Percentiles rank a stretch among this genome's conserved stretches.
phyloP scores from a whole-genome alignment of 2,888 invertebrate genomes.

The Augochlorella aurata region DNA sequence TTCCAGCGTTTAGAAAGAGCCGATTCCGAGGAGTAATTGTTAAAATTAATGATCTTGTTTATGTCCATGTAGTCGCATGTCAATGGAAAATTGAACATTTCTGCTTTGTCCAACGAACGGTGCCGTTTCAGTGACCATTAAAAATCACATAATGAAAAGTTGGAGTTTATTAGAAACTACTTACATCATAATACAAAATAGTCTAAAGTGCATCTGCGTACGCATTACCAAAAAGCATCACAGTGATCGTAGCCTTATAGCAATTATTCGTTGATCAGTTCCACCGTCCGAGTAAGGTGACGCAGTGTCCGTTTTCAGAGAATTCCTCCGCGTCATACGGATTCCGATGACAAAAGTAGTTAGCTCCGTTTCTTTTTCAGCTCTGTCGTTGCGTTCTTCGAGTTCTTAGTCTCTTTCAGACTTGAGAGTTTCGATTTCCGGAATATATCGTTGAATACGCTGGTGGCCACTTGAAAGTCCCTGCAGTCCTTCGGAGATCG shows the following conservation, averaged over 20 bases:
- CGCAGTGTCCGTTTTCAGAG: not conserved
- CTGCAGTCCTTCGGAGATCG: constrained; percentile 69
- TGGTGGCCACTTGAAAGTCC: constrained; percentile 72
- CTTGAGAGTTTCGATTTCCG: constrained; percentile 63
- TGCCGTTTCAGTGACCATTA: constrained; percentile 4
- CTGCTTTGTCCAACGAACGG: not conserved
- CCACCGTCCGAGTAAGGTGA: constrained; percentile 5
- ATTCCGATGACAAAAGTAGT: not conserved
- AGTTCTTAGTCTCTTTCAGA: constrained; percentile 49
- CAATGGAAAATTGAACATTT: constrained; percentile 7
- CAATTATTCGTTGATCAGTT: not conserved
- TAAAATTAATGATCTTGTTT: not conserved
- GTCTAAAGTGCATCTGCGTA: constrained; percentile 21
- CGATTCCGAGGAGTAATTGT: not conserved
- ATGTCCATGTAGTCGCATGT: not conserved
- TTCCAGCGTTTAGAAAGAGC: constrained; percentile 55
- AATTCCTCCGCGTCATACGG: constrained; percentile 47
- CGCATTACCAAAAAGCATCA: not conserved
- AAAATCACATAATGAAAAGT: constrained; percentile 26
- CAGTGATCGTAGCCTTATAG: not conserved
- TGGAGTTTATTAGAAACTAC: constrained; percentile 46
- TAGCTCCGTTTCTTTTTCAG: constrained; percentile 38
- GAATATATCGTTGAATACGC: constrained; percentile 72
- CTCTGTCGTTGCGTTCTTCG: constrained; percentile 5
- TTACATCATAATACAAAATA: constrained; percentile 45